phyloP scores from a whole-genome alignment of 2,113 vertebrate species.

The Lanius collurio region DNA sequence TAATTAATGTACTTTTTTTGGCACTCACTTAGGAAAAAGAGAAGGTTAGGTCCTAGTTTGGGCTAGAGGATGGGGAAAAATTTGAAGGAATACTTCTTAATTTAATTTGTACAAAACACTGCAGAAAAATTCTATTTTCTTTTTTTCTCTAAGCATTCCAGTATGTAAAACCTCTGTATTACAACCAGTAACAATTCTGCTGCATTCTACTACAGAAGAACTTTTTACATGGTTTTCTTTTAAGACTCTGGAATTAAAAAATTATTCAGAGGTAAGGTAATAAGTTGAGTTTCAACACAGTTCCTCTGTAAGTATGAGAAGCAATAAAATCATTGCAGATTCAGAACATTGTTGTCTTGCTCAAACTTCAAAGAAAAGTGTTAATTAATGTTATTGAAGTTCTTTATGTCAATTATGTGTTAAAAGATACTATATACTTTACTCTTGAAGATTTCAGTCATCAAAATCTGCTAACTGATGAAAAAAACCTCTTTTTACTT shows the following conservation, averaged over 20 bases:
- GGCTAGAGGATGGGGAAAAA: not conserved
- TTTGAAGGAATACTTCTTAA: not conserved
- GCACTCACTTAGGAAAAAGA: not conserved
- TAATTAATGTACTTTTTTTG: not conserved
- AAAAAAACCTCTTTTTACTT: not conserved
- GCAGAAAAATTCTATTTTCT: not conserved
- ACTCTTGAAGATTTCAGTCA: not conserved
- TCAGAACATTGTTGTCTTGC: not conserved
- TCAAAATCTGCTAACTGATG: not conserved
- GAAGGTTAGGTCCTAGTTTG: rapidly evolving
- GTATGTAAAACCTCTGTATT: not conserved
- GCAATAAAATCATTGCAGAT: not conserved
- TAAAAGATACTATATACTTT: not conserved
- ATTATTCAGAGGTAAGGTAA: not conserved
- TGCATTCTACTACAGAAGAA: not conserved
- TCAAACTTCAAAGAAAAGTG: not conserved
- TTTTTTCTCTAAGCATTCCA: not conserved
- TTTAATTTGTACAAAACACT: not conserved
- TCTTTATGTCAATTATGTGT: not conserved
- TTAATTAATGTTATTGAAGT: not conserved
- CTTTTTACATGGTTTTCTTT: not conserved
- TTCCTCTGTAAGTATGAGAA: not conserved
- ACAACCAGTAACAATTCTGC: not conserved
- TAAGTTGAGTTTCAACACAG: not conserved
- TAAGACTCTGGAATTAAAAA: not conserved